Conservation (phyloP, 2,797 vertebrate species). For the Australoheros facetus region DNA sequence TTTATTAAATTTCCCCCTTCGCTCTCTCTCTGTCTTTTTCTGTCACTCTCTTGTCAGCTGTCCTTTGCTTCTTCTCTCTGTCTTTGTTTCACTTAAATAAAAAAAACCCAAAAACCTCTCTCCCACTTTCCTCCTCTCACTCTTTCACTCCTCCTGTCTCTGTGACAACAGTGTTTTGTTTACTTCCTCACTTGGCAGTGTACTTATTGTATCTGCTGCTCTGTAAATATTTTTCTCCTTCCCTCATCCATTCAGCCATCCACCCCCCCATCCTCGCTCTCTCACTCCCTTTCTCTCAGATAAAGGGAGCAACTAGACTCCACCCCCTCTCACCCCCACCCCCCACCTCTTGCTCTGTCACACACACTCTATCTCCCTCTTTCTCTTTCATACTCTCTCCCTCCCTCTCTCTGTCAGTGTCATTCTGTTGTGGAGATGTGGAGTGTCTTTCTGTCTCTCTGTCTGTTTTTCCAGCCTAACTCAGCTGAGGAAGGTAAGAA, state of each 20-base stretch:
- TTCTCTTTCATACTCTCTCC: constrained; percentile 63
- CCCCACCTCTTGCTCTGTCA: constrained; percentile 51
- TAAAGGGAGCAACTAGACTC: constrained; percentile 79
- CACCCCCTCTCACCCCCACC: constrained; percentile 53
- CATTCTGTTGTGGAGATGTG: constrained; percentile 84
- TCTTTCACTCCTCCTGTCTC: constrained; percentile 31
- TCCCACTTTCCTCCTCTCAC: constrained; percentile 26
- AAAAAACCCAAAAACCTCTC: no score
- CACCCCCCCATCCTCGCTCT: constrained; percentile 21
- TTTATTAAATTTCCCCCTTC: constrained; percentile 54
- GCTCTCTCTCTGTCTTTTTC: not conserved
- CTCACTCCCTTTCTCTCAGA: constrained; percentile 58
- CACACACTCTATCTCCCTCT: constrained; percentile 63
- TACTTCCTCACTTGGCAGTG: constrained; percentile 41
- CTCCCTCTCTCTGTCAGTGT: constrained; percentile 77
- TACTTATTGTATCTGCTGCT: constrained; percentile 47
- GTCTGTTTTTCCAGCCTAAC: constrained; percentile 80
- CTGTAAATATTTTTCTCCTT: constrained; percentile 69
- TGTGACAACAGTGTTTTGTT: constrained; percentile 58
- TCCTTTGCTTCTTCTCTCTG: constrained; percentile 25
- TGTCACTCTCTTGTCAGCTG: constrained; percentile 29
- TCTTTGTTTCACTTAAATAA: no score
- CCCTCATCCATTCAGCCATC: constrained; percentile 54
- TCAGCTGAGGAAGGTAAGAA: constrained; percentile 86
- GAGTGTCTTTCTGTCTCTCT: constrained; percentile 83